A percentile compares a stretch with the other conserved stretches of the same genome.
phyloP scores from a whole-genome alignment of 1,140 invertebrate genomes.

The Calephelis virginiensis region DNA sequence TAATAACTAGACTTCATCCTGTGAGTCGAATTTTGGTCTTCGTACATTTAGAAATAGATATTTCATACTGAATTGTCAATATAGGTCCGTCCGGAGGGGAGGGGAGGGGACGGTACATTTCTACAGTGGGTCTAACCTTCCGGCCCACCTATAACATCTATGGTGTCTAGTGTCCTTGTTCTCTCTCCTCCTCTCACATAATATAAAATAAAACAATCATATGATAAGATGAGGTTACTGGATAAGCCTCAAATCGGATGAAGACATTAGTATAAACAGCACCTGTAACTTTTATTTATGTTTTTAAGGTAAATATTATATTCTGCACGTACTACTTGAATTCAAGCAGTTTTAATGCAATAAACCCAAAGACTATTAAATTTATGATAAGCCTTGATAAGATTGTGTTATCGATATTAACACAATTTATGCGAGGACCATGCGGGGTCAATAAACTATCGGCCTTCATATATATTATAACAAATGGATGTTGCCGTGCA shows the following conservation, averaged over 20 bases:
- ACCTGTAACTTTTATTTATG: background rate
- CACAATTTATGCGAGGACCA: background rate
- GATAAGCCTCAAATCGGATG: background rate
- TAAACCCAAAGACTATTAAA: constrained; percentile 1
- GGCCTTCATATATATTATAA: background rate
- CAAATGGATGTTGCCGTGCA: background rate
- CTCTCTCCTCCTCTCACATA: too few species aligned
- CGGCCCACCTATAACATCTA: too few species aligned
- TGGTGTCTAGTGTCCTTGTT: too few species aligned
- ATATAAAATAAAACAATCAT: too few species aligned
- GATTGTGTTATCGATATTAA: constrained; percentile 20
- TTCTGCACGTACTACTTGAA: background rate
- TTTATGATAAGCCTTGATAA: constrained; percentile 12
- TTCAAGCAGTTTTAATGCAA: background rate
- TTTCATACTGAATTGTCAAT: too few species aligned
- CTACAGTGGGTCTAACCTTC: too few species aligned
- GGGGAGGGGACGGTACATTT: too few species aligned
- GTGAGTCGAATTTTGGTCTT: too few species aligned
- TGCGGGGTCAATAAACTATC: constrained; percentile 16
- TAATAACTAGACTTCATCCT: too few species aligned
- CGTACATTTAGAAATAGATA: too few species aligned
- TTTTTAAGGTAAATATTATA: background rate
- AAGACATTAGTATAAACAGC: background rate
- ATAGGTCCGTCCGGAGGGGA: too few species aligned
- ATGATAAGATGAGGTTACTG: too few species aligned